Evolutionary conservation across 2,888 invertebrate species (phyloP).

Genomic region (Disparrhopalites patrizii): DNA sequence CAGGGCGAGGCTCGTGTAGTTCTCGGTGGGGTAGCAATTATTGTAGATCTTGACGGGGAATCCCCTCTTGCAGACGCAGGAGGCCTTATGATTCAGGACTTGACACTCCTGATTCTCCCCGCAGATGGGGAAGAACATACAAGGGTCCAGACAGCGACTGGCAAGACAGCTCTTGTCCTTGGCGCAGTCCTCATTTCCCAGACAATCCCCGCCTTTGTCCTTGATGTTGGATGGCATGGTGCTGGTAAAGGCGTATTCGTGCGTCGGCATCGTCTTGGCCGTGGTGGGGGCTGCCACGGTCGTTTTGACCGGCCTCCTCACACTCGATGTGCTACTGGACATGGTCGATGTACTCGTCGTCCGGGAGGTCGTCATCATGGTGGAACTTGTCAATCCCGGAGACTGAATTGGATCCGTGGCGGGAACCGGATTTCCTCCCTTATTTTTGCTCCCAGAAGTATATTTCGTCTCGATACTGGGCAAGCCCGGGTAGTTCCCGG

Average conservation of each 20-base stretch:
- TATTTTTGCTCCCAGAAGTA: too few species aligned
- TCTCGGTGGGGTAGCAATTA: constrained; percentile 16
- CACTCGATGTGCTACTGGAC: too few species aligned
- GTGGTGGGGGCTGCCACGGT: too few species aligned
- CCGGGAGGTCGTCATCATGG: too few species aligned
- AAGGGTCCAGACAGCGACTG: constrained; percentile 15
- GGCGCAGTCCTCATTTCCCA: constrained; percentile 7
- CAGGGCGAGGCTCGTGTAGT: constrained; percentile 9
- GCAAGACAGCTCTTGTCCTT: background rate
- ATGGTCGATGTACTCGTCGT: too few species aligned
- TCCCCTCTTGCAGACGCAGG: constrained; percentile 4
- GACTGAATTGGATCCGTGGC: too few species aligned
- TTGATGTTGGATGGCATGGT: constrained; percentile 1
- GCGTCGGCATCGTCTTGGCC: too few species aligned
- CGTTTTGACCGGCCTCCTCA: too few species aligned
- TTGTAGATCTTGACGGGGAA: constrained; percentile 22
- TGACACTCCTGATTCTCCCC: constrained; percentile 17
- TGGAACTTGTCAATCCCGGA: too few species aligned
- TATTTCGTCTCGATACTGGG: background rate
- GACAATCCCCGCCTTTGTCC: background rate
- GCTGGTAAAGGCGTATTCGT: background rate
- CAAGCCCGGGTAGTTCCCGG: too few species aligned
- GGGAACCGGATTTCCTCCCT: too few species aligned
- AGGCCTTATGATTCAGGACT: background rate
- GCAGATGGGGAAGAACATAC: constrained; percentile 15